Evolutionary conservation across 1,140 invertebrate species (phyloP).

Genomic region (Cataglyphis hispanica): DNA sequence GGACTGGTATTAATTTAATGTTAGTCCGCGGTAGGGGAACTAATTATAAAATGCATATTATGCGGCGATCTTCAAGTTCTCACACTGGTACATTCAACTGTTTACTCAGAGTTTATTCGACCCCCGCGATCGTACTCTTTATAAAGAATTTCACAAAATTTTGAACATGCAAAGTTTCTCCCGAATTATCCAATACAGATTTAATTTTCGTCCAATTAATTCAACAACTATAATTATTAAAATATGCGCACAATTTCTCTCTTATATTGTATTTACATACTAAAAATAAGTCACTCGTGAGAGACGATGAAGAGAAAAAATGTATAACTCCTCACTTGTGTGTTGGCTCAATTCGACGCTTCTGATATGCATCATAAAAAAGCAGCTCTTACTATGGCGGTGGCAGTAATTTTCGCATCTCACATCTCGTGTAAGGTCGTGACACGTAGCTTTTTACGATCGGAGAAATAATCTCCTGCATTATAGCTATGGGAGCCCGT

Average conservation of each 20-base stretch:
- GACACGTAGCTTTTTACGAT: slow-evolving; percentile 51
- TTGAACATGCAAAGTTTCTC: neutral
- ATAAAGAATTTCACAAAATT: neutral
- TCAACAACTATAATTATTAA: neutral
- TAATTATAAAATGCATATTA: slow-evolving; percentile 58
- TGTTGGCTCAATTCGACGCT: neutral
- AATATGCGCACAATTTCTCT: neutral
- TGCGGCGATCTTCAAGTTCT: slow-evolving; percentile 9
- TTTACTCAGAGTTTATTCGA: neutral
- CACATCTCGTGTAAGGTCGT: slow-evolving; percentile 33
- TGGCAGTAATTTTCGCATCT: slow-evolving; percentile 38
- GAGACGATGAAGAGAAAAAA: neutral
- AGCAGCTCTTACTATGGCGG: neutral
- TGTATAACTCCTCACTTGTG: neutral
- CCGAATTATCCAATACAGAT: neutral
- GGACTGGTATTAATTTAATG: slow-evolving; percentile 64
- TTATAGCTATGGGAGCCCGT: slow-evolving; percentile 7
- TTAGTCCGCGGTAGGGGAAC: slow-evolving; percentile 13
- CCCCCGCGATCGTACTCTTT: no score
- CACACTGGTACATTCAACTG: neutral
- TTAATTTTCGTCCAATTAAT: slow-evolving; percentile 24
- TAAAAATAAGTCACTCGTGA: neutral
- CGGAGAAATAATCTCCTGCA: slow-evolving; percentile 39
- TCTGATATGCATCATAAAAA: slow-evolving; percentile 37
- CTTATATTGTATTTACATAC: neutral